Conservation (phyloP, 1,140 invertebrate species). For the Drosophila kohkoa region DNA sequence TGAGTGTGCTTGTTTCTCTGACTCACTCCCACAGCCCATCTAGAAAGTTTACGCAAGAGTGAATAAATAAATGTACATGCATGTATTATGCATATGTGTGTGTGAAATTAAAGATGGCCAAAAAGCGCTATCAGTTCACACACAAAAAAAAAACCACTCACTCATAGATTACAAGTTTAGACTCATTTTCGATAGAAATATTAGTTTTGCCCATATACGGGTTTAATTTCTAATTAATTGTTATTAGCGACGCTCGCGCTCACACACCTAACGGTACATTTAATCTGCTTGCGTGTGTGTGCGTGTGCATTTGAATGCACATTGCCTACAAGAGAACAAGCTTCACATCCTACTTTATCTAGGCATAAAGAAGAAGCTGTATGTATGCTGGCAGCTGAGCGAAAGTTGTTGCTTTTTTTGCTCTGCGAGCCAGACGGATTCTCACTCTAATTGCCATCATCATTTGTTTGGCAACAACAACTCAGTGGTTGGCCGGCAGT, state of each 20-base stretch:
- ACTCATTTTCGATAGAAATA: conserved; percentile 18
- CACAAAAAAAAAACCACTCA: conserved; percentile 9
- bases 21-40: conserved; percentile 56
- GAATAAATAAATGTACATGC: conserved; percentile 36
- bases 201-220: conserved; percentile 50
- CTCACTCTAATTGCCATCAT: conserved; percentile 61
- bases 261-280: conserved; percentile 66
- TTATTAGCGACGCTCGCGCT: conserved; percentile 48
- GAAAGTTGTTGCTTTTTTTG: conserved; percentile 41
- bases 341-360: conserved; percentile 19
- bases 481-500: conserved; percentile 31
- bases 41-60: conserved; percentile 68
- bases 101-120: conserved; percentile 60
- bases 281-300: conserved; percentile 50
- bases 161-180: conserved; percentile 44
- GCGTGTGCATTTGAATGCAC: conserved; percentile 52
- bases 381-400: conserved; percentile 24
- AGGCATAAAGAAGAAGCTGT: conserved; percentile 21
- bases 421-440: conserved; percentile 45
- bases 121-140: conserved; percentile 62
- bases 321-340: conserved; percentile 26
- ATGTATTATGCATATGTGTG: conserved; percentile 17
- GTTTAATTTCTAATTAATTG: conserved; percentile 58
- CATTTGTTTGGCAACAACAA: conserved; percentile 29
- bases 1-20: conserved; percentile 41